Conservation (phyloP, 2,113 vertebrate species). For the Mionectes macconnelli region DNA sequence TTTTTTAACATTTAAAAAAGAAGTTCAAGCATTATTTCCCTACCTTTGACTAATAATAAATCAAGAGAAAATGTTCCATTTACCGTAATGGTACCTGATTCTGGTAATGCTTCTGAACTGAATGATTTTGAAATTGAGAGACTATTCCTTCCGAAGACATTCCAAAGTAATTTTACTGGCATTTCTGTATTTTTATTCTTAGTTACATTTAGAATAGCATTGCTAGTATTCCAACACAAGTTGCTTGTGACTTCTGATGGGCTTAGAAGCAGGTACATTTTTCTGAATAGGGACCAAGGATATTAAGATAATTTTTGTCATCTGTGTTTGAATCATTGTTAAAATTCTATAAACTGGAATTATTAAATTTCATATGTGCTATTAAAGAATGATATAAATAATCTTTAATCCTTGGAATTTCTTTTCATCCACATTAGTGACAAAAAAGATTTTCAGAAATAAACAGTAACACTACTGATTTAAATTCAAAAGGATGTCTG, state of each 20-base stretch:
- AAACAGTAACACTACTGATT: not conserved
- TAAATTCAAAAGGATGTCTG: not conserved
- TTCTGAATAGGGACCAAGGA: not conserved
- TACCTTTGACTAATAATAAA: not conserved
- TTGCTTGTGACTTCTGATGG: not conserved
- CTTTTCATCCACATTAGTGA: not conserved
- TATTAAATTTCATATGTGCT: not conserved
- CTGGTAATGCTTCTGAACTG: not conserved
- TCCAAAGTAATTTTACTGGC: not conserved
- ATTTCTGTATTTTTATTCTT: not conserved
- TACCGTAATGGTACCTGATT: not conserved
- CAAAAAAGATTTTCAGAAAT: not conserved
- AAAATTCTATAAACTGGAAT: not conserved
- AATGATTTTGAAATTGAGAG: not conserved
- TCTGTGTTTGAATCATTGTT: not conserved
- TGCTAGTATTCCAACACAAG: not conserved
- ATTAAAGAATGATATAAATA: accelerated
- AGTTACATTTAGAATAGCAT: not conserved
- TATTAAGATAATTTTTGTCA: not conserved
- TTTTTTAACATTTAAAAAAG: slow-evolving; percentile 21
- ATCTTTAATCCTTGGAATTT: not conserved
- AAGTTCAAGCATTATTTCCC: not conserved
- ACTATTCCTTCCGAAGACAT: not conserved
- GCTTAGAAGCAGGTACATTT: not conserved
- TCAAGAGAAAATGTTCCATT: not conserved